Conservation (phyloP, 2,113 vertebrate genomes). For the Prochilodus magdalenae region DNA sequence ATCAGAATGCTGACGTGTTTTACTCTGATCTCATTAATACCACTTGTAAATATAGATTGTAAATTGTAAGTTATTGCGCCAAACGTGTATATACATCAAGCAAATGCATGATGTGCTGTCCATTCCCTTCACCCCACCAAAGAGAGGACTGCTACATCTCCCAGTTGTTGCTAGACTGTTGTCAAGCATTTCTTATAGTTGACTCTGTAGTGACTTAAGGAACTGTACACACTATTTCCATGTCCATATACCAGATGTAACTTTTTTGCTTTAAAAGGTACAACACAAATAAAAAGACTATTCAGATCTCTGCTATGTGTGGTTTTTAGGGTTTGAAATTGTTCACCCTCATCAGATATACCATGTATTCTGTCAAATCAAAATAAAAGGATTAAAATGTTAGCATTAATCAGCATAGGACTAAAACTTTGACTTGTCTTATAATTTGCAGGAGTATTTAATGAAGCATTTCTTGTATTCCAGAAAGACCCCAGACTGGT, state of each 20-base stretch:
- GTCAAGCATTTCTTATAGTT: constrained; percentile 61
- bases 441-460: neutral
- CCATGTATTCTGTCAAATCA: too few relatives aligned
- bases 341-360: too few relatives aligned
- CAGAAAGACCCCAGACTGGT: too few relatives aligned
- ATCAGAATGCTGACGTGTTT: constrained; percentile 44
- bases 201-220: constrained; percentile 54
- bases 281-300: constrained; percentile 71
- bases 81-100: constrained; percentile 57
- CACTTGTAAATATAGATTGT: constrained; percentile 70
- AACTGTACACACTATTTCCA: constrained; percentile 55
- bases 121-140: constrained; percentile 68
- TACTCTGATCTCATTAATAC: constrained; percentile 52
- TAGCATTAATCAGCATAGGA: too few relatives aligned
- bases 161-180: constrained; percentile 55
- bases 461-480: neutral
- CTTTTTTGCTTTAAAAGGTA: constrained; percentile 67
- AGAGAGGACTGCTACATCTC: constrained; percentile 61
- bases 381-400: neutral
- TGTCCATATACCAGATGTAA: constrained; percentile 66
- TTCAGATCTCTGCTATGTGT: constrained; percentile 40
- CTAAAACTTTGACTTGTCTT: too few relatives aligned
- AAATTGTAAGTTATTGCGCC: constrained; percentile 75
- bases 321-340: neutral
- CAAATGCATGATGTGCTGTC: constrained; percentile 57